phyloP scores from a whole-genome alignment of 2,797 vertebrate genomes.

The Chaenodraco wilsoni region DNA sequence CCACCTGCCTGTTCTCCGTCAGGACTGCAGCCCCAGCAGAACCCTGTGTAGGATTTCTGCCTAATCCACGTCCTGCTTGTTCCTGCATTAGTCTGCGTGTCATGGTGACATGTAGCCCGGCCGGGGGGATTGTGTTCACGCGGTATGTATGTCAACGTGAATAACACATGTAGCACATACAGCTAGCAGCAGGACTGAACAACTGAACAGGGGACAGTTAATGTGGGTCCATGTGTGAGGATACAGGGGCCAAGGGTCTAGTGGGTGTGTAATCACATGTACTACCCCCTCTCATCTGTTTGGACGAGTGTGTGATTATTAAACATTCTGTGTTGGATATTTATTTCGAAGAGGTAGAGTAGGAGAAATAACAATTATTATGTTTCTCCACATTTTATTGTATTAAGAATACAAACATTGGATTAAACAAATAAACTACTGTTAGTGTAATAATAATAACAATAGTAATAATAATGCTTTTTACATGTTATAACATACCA shows the following conservation, averaged over 20 bases:
- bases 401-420: not conserved
- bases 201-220: conserved; percentile 40
- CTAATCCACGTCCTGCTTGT: conserved; percentile 72
- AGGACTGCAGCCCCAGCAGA: conserved; percentile 46
- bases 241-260: conserved; percentile 41
- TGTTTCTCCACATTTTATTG: not conserved
- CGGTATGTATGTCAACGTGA: conserved; percentile 43
- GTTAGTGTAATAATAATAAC: not conserved
- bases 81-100: conserved; percentile 72
- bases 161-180: conserved; percentile 54
- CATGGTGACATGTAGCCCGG: conserved; percentile 55
- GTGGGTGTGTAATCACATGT: conserved; percentile 39
- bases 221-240: conserved; percentile 31
- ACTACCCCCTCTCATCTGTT: conserved; percentile 9
- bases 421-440: not conserved
- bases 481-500: not conserved
- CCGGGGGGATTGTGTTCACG: conserved; percentile 50
- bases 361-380: not conserved
- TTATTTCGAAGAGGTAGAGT: not conserved
- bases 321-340: not conserved
- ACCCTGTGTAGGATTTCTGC: conserved; percentile 62
- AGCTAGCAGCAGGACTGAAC: conserved; percentile 37
- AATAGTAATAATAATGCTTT: not conserved
- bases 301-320: not conserved
- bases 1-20: conserved; percentile 71